These are phyloP conservation scores for Xanthia togata DNA, from an alignment of 2,888 invertebrate species.

Conservation along the genomic window DNA sequence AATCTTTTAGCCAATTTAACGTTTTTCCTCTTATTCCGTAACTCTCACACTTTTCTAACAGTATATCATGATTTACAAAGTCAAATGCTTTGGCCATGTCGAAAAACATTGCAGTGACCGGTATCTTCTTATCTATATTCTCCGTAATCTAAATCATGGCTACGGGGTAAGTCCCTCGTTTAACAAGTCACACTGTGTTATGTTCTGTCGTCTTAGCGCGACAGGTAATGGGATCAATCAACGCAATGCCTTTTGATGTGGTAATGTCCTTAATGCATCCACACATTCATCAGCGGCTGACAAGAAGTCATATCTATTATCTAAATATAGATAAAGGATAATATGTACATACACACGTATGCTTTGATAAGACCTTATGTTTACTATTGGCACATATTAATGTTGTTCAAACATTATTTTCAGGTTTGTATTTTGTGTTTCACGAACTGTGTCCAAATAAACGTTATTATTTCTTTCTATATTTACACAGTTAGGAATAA, in stretches of 20 bases:
- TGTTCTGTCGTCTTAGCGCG: conserved; percentile 22
- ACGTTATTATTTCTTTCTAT: no score
- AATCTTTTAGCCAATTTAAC: no score
- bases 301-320: conserved; percentile 15
- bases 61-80: no score
- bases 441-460: no score
- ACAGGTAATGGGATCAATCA: conserved; percentile 56
- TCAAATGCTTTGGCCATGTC: no score
- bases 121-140: no score
- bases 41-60: no score
- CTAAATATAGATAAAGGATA: neutral
- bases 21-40: no score
- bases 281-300: conserved; percentile 15
- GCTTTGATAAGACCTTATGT: neutral
- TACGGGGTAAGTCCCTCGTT: conserved; percentile 5
- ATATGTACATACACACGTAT: neutral
- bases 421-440: no score
- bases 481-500: neutral
- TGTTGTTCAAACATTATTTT: no score
- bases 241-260: conserved; percentile 57
- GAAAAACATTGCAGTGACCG: no score
- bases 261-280: conserved; percentile 44
- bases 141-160: no score
- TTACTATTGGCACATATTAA: neutral
- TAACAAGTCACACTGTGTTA: conserved; percentile 13